Evolutionary conservation across 1,140 invertebrate genomes (phyloP).

Genomic region (Drosophila auraria): DNA sequence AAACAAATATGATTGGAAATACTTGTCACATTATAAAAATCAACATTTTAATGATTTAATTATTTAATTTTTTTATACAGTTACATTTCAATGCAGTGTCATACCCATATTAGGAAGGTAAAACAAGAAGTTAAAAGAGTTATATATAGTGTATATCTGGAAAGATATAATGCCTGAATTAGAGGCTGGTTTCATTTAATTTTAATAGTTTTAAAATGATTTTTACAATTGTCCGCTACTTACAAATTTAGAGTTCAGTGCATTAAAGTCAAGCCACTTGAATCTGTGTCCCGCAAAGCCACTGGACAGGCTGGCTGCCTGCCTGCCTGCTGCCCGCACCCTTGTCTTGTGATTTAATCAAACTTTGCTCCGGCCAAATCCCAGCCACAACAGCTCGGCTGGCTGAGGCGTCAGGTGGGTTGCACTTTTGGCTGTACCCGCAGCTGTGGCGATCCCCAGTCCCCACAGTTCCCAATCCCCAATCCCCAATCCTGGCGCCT

Average conservation of each 20-base stretch:
- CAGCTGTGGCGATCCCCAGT: conserved; percentile 34
- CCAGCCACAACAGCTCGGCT: conserved; percentile 28
- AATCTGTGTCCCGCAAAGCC: conserved; percentile 36
- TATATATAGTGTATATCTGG: too few relatives aligned
- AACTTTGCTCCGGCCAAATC: conserved; percentile 75
- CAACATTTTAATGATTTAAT: too few relatives aligned
- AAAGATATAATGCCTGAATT: too few relatives aligned
- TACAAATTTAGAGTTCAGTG: too few relatives aligned
- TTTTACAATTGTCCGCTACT: too few relatives aligned
- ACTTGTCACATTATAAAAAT: too few relatives aligned
- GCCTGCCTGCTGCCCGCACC: background rate
- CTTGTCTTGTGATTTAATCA: conserved; percentile 76
- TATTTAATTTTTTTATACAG: too few relatives aligned
- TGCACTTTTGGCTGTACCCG: conserved; percentile 57
- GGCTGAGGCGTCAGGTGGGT: conserved; percentile 13
- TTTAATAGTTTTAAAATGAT: too few relatives aligned
- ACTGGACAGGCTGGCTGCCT: background rate
- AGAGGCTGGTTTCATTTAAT: background rate
- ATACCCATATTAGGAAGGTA: background rate
- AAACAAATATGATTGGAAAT: too few relatives aligned
- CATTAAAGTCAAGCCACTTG: conserved; percentile 65
- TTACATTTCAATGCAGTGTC: too few relatives aligned
- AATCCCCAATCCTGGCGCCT: conserved; percentile 29
- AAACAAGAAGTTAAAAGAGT: background rate
- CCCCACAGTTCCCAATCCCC: conserved; percentile 3